phyloP scores from a whole-genome alignment of 1,140 invertebrate genomes.

The Agraylea sexmaculata region DNA sequence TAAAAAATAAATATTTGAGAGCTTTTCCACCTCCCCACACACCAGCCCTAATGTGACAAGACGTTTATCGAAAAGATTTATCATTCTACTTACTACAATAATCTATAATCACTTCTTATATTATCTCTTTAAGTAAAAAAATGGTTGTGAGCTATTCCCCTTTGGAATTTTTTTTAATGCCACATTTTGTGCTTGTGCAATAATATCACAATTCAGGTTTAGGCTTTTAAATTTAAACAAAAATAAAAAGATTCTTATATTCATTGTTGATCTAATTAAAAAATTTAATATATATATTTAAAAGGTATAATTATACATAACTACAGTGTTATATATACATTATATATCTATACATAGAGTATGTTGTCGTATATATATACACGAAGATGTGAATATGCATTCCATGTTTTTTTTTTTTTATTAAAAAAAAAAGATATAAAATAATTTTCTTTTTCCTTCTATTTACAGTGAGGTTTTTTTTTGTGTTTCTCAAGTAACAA shows the following conservation, averaged over 20 bases:
- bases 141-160: constrained; percentile 44
- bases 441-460: too few species aligned
- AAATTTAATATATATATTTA: constrained; percentile 49
- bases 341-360: too few species aligned
- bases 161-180: constrained; percentile 38
- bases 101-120: constrained; percentile 22
- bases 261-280: constrained; percentile 45
- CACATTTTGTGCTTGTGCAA: constrained; percentile 45
- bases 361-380: constrained; percentile 29
- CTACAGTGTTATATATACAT: constrained; percentile 47
- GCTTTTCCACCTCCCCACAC: too few species aligned
- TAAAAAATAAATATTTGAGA: too few species aligned
- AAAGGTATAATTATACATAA: constrained; percentile 40
- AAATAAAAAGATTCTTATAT: constrained; percentile 45
- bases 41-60: too few species aligned
- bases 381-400: too few species aligned
- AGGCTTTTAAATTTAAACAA: constrained; percentile 48
- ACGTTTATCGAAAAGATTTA: too few species aligned
- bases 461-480: too few species aligned
- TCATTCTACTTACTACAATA: constrained; percentile 20
- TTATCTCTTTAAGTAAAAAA: constrained; percentile 24
- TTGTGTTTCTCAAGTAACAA: constrained; percentile 9
- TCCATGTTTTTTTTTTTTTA: constrained; percentile 36
- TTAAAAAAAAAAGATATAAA: too few species aligned
- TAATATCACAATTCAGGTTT: constrained; percentile 45